These are phyloP conservation scores for Mesochorus sp. DNA, from an alignment of 2,888 invertebrate species.

Conservation along the genomic window DNA sequence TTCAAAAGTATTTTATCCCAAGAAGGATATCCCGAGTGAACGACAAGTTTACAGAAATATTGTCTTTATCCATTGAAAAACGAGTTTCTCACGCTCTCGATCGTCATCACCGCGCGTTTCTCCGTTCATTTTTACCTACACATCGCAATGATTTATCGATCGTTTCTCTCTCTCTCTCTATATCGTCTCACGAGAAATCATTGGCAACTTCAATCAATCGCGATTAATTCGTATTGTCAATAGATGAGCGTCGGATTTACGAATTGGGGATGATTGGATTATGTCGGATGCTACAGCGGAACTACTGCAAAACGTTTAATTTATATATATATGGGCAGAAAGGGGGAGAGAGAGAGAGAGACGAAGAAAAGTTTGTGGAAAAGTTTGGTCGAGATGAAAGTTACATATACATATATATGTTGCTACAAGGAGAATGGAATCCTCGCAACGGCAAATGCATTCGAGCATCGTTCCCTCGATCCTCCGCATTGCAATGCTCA, in stretches of 20 bases:
- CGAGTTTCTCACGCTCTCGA: conserved; percentile 27
- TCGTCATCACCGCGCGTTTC: not conserved
- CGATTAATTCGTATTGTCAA: too few relatives aligned
- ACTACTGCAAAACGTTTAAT: not conserved
- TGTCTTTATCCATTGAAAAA: not conserved
- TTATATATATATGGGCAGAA: too few relatives aligned
- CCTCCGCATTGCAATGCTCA: conserved; percentile 48
- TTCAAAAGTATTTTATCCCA: conserved; percentile 1
- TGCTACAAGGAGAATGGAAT: conserved; percentile 41
- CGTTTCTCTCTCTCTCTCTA: too few relatives aligned
- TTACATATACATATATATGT: conserved; percentile 17
- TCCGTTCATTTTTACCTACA: too few relatives aligned
- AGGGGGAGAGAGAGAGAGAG: not conserved
- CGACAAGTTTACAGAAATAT: conserved; percentile 18
- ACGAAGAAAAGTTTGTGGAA: conserved; percentile 38
- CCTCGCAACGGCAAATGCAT: conserved; percentile 44
- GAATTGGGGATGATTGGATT: too few relatives aligned
- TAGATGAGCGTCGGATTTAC: too few relatives aligned
- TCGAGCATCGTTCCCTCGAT: conserved; percentile 53
- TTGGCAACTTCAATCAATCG: too few relatives aligned
- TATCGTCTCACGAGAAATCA: too few relatives aligned
- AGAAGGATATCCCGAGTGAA: conserved; percentile 39
- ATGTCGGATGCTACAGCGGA: not conserved
- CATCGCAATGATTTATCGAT: too few relatives aligned
- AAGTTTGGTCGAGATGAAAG: conserved; percentile 43